A percentile compares a stretch with the other conserved stretches of the same genome.
These are phyloP conservation scores for Tokudaia muenninki DNA, from an alignment of 2,797 vertebrate genomes.

Conservation along the genomic window DNA sequence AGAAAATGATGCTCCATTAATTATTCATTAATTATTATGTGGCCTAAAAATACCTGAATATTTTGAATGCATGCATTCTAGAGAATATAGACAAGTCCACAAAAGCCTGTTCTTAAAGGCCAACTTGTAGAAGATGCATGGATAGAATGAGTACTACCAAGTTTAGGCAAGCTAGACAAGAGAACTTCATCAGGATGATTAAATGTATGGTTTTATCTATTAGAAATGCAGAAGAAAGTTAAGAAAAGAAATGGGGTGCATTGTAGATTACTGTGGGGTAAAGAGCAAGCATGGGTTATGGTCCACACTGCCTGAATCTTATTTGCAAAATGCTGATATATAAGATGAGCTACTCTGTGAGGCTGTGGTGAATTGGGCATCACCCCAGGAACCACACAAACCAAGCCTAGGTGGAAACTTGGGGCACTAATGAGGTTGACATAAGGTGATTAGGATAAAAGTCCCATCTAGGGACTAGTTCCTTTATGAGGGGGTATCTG, in stretches of 20 bases:
- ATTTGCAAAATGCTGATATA: background rate
- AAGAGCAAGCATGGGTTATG: fast-evolving
- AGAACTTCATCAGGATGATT: background rate
- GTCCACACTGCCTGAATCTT: background rate
- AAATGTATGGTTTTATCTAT: background rate
- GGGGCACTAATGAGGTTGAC: background rate
- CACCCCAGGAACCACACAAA: no score
- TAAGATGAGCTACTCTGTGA: background rate
- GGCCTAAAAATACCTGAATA: background rate
- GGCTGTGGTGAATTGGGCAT: background rate
- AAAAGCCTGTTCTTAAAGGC: background rate
- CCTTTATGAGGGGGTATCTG: background rate
- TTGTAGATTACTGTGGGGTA: background rate
- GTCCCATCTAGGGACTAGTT: background rate
- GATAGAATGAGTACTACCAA: background rate
- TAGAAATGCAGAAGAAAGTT: background rate
- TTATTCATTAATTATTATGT: background rate
- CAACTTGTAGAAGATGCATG: background rate
- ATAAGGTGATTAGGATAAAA: background rate
- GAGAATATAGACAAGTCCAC: background rate
- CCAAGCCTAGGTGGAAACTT: background rate
- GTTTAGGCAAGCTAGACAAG: background rate
- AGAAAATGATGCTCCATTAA: background rate
- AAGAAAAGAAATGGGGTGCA: background rate
- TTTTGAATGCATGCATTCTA: background rate